Evolutionary conservation across 2,888 invertebrate species (phyloP).

Genomic region (Mesochorus sp.): DNA sequence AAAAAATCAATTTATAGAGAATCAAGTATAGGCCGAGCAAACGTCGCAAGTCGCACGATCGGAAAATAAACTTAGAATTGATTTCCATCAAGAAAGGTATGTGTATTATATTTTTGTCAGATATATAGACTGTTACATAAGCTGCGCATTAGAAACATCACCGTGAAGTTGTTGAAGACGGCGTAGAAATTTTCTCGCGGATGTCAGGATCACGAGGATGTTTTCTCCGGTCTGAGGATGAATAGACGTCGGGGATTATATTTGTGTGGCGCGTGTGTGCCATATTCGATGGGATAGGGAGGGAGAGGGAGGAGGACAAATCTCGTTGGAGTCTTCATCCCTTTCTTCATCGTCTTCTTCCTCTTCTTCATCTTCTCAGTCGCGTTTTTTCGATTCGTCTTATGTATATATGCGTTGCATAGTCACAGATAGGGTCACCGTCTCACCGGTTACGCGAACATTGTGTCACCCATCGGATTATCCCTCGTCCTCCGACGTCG

Average conservation of each 20-base stretch:
- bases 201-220: constrained; percentile 39
- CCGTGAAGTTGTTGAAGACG: constrained; percentile 72
- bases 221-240: constrained; percentile 73
- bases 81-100: no score
- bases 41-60: constrained; percentile 52
- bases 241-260: constrained; percentile 76
- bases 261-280: constrained; percentile 67
- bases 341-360: constrained; percentile 28
- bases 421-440: constrained; percentile 46
- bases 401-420: not conserved
- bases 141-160: constrained; percentile 76
- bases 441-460: constrained; percentile 75
- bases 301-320: constrained; percentile 48
- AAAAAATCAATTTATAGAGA: not conserved
- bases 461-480: constrained; percentile 77
- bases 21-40: constrained; percentile 30
- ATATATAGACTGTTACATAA: constrained; percentile 65
- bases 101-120: not conserved
- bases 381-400: not conserved
- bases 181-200: constrained; percentile 19
- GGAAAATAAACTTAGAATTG: constrained; percentile 34
- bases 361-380: constrained; percentile 30
- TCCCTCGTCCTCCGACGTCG: constrained; percentile 58
- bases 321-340: constrained; percentile 22
- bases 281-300: constrained; percentile 13